phyloP scores from a whole-genome alignment of 1,140 invertebrate genomes.

The Heliconius nattereri region DNA sequence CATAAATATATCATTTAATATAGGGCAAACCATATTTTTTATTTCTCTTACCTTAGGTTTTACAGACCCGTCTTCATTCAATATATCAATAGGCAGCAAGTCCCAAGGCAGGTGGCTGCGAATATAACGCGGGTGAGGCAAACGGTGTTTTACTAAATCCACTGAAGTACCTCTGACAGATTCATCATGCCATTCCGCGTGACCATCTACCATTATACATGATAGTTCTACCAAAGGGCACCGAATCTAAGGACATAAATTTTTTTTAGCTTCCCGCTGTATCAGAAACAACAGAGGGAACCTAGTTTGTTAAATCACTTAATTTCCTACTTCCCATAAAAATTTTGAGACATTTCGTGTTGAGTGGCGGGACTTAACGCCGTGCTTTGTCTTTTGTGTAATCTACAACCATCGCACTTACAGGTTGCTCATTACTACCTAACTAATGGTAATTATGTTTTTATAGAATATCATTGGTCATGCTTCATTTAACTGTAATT shows the following conservation, averaged over 20 bases:
- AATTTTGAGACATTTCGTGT: no score
- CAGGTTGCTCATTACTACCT: no score
- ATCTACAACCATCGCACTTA: no score
- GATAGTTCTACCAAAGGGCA: constrained; percentile 82
- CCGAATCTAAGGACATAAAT: constrained; percentile 62
- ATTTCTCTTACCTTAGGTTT: constrained; percentile 85
- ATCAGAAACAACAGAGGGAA: no score
- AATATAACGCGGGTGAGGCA: constrained; percentile 87
- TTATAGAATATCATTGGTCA: neutral
- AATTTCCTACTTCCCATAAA: no score
- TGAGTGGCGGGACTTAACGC: no score
- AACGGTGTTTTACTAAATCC: constrained; percentile 84
- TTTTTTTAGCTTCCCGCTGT: neutral
- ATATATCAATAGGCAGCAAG: constrained; percentile 86
- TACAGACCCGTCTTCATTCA: constrained; percentile 83
- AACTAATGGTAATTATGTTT: neutral
- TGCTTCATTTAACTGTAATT: neutral
- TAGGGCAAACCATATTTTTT: neutral
- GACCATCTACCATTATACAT: constrained; percentile 80
- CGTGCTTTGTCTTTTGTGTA: no score
- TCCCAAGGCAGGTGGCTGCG: constrained; percentile 91
- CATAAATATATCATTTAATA: neutral
- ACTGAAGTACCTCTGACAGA: constrained; percentile 84
- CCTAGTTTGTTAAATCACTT: no score
- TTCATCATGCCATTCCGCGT: constrained; percentile 79